Conservation (phyloP, 2,888 invertebrate species). For the Troides helena region DNA sequence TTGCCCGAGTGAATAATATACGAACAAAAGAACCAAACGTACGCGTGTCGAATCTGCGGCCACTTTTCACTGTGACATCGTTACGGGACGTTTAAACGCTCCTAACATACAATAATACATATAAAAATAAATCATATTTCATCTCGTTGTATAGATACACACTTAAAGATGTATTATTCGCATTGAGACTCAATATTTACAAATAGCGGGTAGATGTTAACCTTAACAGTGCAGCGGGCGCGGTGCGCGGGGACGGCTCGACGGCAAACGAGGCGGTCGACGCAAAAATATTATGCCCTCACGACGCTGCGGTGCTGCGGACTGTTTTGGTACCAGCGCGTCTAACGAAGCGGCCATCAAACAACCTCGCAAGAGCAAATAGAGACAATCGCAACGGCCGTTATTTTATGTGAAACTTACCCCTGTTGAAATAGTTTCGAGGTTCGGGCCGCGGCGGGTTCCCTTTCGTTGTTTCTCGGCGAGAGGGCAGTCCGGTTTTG, state of each 20-base stretch:
- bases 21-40: constrained; percentile 73
- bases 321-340: constrained; percentile 49
- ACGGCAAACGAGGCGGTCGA: too few species aligned
- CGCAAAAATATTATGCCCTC: too few species aligned
- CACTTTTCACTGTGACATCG: constrained; percentile 61
- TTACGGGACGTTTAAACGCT: constrained; percentile 45
- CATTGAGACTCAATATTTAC: constrained; percentile 56
- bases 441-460: constrained; percentile 55
- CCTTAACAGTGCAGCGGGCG: constrained; percentile 44
- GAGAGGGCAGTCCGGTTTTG: constrained; percentile 76
- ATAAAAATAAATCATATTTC: constrained; percentile 37
- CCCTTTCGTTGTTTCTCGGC: constrained; percentile 59
- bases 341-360: background rate
- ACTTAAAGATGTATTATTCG: constrained; percentile 33
- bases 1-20: constrained; percentile 56
- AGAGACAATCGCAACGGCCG: constrained; percentile 32
- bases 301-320: constrained; percentile 41
- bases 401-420: constrained; percentile 52
- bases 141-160: constrained; percentile 17
- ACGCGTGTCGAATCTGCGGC: constrained; percentile 63
- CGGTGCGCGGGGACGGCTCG: background rate
- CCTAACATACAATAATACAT: constrained; percentile 37
- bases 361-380: constrained; percentile 37
- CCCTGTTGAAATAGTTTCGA: constrained; percentile 56
- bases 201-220: constrained; percentile 63